Percentiles rank a stretch among this genome's conserved stretches.
Conservation (phyloP, 2,797 vertebrate species). For the Rhinoraja longicauda region DNA sequence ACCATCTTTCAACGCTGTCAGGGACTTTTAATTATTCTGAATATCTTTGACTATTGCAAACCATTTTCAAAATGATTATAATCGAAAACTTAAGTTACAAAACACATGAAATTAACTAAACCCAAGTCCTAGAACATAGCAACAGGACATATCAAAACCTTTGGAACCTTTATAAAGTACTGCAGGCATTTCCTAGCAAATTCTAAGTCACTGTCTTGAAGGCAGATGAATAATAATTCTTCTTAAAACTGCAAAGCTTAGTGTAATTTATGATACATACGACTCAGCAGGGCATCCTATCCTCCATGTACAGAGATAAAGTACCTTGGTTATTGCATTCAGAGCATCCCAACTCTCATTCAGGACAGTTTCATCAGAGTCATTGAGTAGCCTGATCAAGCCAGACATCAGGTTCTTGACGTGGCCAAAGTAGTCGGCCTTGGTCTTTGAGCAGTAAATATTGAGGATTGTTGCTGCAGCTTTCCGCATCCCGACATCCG, state of each 20-base stretch:
- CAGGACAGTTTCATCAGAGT: slow-evolving; percentile 76
- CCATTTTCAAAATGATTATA: too few species aligned
- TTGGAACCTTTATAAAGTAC: too few species aligned
- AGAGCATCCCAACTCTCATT: slow-evolving; percentile 95
- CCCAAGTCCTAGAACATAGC: too few species aligned
- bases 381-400: slow-evolving; percentile 88
- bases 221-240: neutral
- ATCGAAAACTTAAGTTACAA: too few species aligned
- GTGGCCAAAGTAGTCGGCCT: slow-evolving; percentile 81
- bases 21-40: too few species aligned
- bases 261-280: neutral
- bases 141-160: too few species aligned
- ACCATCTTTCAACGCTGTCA: too few species aligned
- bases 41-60: too few species aligned
- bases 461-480: slow-evolving; percentile 85
- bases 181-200: too few species aligned
- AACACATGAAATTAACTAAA: too few species aligned
- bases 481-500: slow-evolving; percentile 80
- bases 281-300: neutral
- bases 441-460: slow-evolving; percentile 86
- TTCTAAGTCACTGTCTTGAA: neutral
- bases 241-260: neutral
- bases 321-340: slow-evolving; percentile 90
- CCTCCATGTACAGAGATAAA: neutral
- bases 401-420: slow-evolving; percentile 81